Evolutionary conservation across 2,113 vertebrate species (phyloP).

Genomic region (Muscicapa adusta): DNA sequence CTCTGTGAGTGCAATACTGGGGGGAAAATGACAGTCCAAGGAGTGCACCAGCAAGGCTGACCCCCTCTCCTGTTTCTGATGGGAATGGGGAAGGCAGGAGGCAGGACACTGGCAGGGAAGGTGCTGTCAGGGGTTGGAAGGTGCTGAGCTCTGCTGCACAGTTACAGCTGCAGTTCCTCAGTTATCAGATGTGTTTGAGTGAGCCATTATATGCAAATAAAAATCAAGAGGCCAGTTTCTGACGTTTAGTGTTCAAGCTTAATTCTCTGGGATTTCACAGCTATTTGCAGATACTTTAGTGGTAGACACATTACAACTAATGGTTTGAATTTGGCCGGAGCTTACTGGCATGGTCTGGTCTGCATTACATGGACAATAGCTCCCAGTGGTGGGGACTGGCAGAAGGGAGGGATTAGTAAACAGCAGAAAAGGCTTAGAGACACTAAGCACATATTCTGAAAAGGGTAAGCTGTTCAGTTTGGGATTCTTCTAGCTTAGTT

Average conservation of each 20-base stretch:
- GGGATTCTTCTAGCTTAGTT: not conserved
- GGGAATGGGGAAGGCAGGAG: not conserved
- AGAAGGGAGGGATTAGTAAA: not conserved
- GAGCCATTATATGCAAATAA: not conserved
- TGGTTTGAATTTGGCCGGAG: not conserved
- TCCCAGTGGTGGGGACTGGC: not conserved
- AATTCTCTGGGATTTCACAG: not conserved
- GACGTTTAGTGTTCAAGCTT: not conserved
- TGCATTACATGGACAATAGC: slow-evolving; percentile 7
- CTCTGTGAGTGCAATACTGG: not conserved
- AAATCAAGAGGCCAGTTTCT: not conserved
- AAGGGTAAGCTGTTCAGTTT: not conserved
- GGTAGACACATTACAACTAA: not conserved
- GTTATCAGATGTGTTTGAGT: not conserved
- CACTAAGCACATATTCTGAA: not conserved
- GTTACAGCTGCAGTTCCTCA: not conserved
- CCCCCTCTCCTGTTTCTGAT: not conserved
- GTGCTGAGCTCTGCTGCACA: not conserved
- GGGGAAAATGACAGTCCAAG: not conserved
- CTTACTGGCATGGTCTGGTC: not conserved
- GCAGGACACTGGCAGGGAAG: accelerated
- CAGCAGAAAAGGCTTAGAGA: not conserved
- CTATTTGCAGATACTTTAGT: not conserved
- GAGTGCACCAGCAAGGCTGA: not conserved
- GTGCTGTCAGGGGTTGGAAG: not conserved